A percentile compares a stretch with the other conserved stretches of the same genome.
Conservation (phyloP, 2,113 vertebrate genomes). For the Forbesichthys agassizii region DNA sequence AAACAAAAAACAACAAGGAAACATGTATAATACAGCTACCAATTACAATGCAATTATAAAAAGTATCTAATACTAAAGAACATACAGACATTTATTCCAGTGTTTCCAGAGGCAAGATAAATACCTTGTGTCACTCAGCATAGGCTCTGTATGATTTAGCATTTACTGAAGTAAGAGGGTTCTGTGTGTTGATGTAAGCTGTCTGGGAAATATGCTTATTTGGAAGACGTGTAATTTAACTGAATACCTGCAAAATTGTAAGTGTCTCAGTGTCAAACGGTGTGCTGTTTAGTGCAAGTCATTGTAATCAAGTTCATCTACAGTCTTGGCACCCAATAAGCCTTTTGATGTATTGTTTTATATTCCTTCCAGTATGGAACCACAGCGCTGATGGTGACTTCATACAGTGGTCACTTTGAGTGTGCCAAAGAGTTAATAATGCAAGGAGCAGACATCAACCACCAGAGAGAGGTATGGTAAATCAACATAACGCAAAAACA, state of each 20-base stretch:
- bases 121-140: no score
- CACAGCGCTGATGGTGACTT: constrained; percentile 94
- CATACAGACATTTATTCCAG: no score
- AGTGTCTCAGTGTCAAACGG: background rate
- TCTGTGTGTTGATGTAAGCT: no score
- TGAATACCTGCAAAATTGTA: background rate
- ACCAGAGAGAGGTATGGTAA: constrained; percentile 89
- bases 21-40: no score
- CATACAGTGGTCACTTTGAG: constrained; percentile 86
- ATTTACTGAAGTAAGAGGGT: background rate
- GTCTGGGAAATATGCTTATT: no score
- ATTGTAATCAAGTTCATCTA: background rate
- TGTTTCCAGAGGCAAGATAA: no score
- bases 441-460: constrained; percentile 96
- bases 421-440: constrained; percentile 90
- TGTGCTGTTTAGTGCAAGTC: constrained; percentile 42
- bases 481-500: background rate
- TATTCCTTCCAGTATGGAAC: constrained; percentile 83
- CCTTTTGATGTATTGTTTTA: background rate
- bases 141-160: background rate
- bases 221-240: background rate
- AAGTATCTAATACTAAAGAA: no score
- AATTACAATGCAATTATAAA: no score
- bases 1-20: no score
- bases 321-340: background rate